Percentiles rank a stretch among this genome's conserved stretches.
Evolutionary conservation across 2,888 invertebrate species (phyloP).

Genomic region (Ceraclea dissimilis): DNA sequence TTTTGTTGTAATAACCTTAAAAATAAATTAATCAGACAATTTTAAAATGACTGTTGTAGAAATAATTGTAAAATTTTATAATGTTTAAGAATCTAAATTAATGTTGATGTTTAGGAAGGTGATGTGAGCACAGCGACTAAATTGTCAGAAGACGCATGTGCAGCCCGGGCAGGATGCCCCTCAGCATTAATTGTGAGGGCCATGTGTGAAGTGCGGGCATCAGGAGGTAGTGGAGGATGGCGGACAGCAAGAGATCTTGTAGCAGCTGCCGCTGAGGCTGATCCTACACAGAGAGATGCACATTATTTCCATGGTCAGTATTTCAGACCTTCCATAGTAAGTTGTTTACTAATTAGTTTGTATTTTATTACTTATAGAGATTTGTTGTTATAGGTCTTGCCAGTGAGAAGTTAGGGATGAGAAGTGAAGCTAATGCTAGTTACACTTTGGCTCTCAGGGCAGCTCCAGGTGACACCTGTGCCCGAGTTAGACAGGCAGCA

Average conservation of each 20-base stretch:
- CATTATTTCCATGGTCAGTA: constrained; percentile 21
- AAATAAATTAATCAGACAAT: no score
- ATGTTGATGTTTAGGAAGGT: constrained; percentile 11
- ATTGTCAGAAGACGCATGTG: constrained; percentile 11
- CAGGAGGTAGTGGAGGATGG: constrained; percentile 25
- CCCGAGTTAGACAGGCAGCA: constrained; percentile 38
- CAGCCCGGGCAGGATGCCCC: constrained; percentile 5
- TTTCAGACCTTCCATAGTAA: no score
- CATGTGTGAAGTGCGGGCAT: constrained; percentile 5
- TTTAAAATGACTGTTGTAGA: neutral
- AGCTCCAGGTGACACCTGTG: constrained; percentile 35
- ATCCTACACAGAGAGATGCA: constrained; percentile 37
- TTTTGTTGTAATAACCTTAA: no score
- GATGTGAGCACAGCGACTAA: constrained; percentile 5
- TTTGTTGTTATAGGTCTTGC: constrained; percentile 15
- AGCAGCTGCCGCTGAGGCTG: constrained; percentile 39
- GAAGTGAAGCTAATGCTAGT: constrained; percentile 34
- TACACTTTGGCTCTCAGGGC: constrained; percentile 32
- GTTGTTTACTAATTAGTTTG: neutral
- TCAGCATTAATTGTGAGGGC: constrained; percentile 9
- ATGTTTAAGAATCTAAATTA: no score
- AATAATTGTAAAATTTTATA: no score
- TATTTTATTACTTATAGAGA: neutral
- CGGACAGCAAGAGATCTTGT: constrained; percentile 33
- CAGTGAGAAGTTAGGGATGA: constrained; percentile 24